Evolutionary conservation across 1,140 invertebrate species (phyloP).

Genomic region (Andrena cerasifolii): DNA sequence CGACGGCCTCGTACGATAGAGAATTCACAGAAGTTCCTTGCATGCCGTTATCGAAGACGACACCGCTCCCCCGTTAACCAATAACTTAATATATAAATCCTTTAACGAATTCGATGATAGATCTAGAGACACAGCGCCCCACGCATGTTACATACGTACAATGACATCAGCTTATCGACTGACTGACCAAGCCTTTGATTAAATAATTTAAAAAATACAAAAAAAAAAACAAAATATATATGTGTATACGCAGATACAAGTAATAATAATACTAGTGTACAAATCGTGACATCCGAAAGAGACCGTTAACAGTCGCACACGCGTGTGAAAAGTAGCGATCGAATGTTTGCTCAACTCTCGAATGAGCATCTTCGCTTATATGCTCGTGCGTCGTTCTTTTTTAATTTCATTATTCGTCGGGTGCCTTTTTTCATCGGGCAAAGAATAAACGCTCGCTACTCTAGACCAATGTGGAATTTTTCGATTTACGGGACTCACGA

Average conservation of each 20-base stretch:
- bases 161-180: constrained; percentile 12
- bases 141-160: constrained; percentile 15
- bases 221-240: constrained; percentile 44
- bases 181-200: constrained; percentile 49
- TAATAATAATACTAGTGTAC: constrained; percentile 73
- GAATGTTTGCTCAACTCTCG: background rate
- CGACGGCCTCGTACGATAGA: too few species aligned
- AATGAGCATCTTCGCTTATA: background rate
- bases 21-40: background rate
- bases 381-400: background rate
- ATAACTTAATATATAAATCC: constrained; percentile 21
- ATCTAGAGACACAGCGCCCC: constrained; percentile 5
- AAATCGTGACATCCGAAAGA: constrained; percentile 64
- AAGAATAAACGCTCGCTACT: too few species aligned
- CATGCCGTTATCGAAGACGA: background rate
- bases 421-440: too few species aligned
- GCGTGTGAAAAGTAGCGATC: background rate
- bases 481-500: too few species aligned
- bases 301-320: constrained; percentile 37
- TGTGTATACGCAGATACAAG: constrained; percentile 57
- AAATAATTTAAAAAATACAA: constrained; percentile 65
- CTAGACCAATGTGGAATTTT: too few species aligned
- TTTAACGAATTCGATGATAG: background rate
- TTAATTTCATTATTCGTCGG: too few species aligned
- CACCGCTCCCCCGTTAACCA: background rate